phyloP scores from a whole-genome alignment of 1,140 invertebrate species.

The Saccostrea cuccullata region DNA sequence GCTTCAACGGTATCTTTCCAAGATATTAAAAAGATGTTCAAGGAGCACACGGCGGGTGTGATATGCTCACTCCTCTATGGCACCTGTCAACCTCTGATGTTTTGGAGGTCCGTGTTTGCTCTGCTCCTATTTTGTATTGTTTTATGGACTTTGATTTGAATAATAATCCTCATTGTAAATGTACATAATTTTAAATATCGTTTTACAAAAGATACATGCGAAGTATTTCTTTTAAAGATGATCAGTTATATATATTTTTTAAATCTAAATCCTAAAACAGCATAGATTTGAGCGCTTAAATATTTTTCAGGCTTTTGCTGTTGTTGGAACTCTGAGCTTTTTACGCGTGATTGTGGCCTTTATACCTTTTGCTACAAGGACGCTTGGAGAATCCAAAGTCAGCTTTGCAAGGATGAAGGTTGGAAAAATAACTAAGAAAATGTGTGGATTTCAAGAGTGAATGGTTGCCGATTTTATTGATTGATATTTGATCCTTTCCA shows the following conservation, averaged over 20 bases:
- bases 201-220: no score
- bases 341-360: conserved; percentile 66
- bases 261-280: background rate
- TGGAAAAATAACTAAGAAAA: conserved; percentile 9
- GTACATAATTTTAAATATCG: no score
- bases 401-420: conserved; percentile 78
- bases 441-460: background rate
- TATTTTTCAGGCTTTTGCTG: conserved; percentile 70
- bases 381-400: conserved; percentile 69
- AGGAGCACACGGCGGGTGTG: no score
- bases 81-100: no score
- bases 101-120: no score
- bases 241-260: no score
- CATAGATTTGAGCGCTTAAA: background rate
- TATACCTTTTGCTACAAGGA: conserved; percentile 66
- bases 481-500: conserved; percentile 15
- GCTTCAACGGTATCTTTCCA: conserved; percentile 81
- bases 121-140: no score
- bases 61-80: no score
- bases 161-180: no score
- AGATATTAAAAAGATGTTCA: background rate
- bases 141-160: no score
- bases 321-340: conserved; percentile 69
- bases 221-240: no score
- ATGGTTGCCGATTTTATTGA: background rate